Evolutionary conservation across 2,113 vertebrate species (phyloP), one percentile per base, ranked within the genome.

Genomic region (Oreochromis niloticus): DNA sequence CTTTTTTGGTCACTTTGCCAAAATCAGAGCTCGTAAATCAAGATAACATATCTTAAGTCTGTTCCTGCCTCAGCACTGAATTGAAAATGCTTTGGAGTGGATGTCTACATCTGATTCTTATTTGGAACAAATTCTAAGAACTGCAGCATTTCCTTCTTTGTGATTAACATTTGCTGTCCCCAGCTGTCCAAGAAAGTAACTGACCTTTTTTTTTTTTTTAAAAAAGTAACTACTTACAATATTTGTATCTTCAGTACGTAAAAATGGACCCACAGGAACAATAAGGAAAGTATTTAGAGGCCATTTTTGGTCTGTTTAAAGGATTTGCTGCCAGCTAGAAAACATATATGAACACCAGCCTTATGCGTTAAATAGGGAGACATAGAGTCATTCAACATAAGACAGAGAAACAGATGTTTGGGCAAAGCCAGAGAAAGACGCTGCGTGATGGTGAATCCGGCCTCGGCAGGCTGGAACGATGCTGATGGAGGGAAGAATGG

Each of bases 401-500:
- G 14, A 34, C 24, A 82, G n/a, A 56, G 27, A 81, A 5, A 66
- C n/a, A 17, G 68, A 81, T 68, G 50, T 9, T 46, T 30, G 43
- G 81, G 87, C 80, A 57, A 82, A 75, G 83, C 48, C n/a, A 52
- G 17, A 30, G 16, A 41, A 32, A 75, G 22, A n/a, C 1, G 36
- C 16, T 50, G 57, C 22, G 17, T 27, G 85, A n/a, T 43, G 56
- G 73, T 59, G 84, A 59, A 83, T 41, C 46, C 3, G 9, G 59
- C 80, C 54, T 75, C 84, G 6, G 85, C 66, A 78, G 24, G 81
- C 73, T 59, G 88, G 43, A 80, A 83, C 1, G 86, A 82, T 63
- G 86, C 83, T 66, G 89, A 86, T 75, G 87, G 85, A 87, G 73
- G 34, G 39, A 78, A 80, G 81, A 34, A 66, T 36, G 89, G 46